Percentiles rank a stretch among this genome's conserved stretches.
Conservation (phyloP, 92 coral and sea anemone species). For the Phenganax stokvisi region DNA sequence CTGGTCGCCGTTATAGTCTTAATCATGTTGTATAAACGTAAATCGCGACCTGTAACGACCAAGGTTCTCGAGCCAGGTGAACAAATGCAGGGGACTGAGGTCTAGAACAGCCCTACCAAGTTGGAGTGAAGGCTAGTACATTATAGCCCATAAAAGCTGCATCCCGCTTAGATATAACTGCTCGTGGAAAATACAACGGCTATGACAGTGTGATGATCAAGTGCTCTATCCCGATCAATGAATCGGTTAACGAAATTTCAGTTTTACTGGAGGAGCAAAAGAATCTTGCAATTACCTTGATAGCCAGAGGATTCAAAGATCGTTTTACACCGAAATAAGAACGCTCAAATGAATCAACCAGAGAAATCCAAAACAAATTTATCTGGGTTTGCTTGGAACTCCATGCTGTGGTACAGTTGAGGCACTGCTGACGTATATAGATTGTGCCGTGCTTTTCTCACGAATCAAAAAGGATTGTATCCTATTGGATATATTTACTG, state of each 20-base stretch:
- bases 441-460: neutral
- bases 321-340: neutral
- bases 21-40: conserved; percentile 74
- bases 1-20: conserved; percentile 65
- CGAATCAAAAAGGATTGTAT: neutral
- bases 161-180: neutral
- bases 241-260: too few species aligned
- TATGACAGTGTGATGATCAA: neutral
- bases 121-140: too few species aligned
- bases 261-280: neutral
- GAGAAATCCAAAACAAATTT: neutral
- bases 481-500: conserved; percentile 34
- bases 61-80: conserved; percentile 23
- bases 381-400: too few species aligned
- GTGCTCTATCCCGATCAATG: neutral
- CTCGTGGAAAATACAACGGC: neutral
- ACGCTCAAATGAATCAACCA: neutral
- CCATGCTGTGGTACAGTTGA: neutral
- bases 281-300: too few species aligned
- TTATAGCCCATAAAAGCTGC: neutral
- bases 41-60: conserved; percentile 32
- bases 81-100: conserved; percentile 35
- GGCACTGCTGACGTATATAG: neutral
- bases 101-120: neutral
- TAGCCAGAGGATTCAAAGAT: neutral